Percentiles rank a stretch among this genome's conserved stretches.
Conservation (phyloP, 2,888 invertebrate genomes). For the Lamellibrachia columna region DNA sequence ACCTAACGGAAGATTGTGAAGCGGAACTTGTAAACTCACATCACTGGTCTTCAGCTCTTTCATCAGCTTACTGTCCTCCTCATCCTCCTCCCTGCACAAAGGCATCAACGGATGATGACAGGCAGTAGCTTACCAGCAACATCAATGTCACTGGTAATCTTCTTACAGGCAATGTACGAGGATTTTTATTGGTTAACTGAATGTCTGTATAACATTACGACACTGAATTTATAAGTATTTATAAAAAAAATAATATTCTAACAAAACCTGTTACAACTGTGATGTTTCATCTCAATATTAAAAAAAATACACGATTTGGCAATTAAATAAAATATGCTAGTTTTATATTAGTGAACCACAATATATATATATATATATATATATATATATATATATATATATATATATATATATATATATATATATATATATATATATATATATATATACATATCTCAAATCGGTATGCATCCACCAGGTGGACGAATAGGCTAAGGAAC, state of each 20-base stretch:
- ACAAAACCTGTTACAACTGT: neutral
- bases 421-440: no score
- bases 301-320: neutral
- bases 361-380: no score
- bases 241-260: no score
- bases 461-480: no score
- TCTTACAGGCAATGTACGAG: neutral
- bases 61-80: constrained; percentile 38
- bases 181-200: neutral
- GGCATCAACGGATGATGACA: neutral
- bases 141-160: neutral
- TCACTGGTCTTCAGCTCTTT: constrained; percentile 49
- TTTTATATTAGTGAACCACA: no score
- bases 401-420: no score
- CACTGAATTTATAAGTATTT: neutral
- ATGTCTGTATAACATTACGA: neutral
- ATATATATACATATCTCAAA: no score
- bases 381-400: no score
- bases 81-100: neutral
- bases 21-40: constrained; percentile 26
- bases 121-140: neutral
- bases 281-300: neutral
- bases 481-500: no score
- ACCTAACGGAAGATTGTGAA: neutral
- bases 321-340: neutral